Evolutionary conservation across 2,113 vertebrate genomes (phyloP).

Genomic region (Urocynchramus pylzowi): DNA sequence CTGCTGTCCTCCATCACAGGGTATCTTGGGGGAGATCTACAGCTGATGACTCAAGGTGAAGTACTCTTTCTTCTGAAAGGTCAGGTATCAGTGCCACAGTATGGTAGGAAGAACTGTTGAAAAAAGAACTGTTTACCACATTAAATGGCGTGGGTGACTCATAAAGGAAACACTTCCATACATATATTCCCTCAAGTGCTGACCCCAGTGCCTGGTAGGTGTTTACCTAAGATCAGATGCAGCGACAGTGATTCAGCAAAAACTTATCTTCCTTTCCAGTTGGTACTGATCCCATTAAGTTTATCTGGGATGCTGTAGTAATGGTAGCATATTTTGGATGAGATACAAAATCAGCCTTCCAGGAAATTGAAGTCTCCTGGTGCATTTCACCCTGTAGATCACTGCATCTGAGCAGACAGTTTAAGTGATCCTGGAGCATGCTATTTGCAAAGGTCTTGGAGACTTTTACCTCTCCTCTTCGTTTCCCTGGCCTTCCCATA

Average conservation of each 20-base stretch:
- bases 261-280: neutral
- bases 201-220: neutral
- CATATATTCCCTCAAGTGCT: neutral
- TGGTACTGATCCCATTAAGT: neutral
- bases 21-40: neutral
- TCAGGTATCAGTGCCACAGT: neutral
- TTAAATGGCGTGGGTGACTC: neutral
- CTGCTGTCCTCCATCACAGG: neutral
- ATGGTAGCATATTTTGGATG: neutral
- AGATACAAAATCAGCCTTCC: neutral
- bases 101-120: neutral
- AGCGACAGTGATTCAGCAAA: neutral
- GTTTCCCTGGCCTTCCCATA: neutral
- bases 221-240: neutral
- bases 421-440: neutral
- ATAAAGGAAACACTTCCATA: neutral
- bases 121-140: neutral
- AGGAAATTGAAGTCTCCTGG: neutral
- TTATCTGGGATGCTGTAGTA: neutral
- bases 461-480: neutral
- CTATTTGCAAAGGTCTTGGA: neutral
- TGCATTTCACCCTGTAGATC: neutral
- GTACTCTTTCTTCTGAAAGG: neutral
- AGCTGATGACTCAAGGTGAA: neutral
- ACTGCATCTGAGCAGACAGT: neutral